A percentile compares a stretch with the other conserved stretches of the same genome.
phyloP scores from a whole-genome alignment of 1,140 invertebrate species.

The Diabrotica undecimpunctata region DNA sequence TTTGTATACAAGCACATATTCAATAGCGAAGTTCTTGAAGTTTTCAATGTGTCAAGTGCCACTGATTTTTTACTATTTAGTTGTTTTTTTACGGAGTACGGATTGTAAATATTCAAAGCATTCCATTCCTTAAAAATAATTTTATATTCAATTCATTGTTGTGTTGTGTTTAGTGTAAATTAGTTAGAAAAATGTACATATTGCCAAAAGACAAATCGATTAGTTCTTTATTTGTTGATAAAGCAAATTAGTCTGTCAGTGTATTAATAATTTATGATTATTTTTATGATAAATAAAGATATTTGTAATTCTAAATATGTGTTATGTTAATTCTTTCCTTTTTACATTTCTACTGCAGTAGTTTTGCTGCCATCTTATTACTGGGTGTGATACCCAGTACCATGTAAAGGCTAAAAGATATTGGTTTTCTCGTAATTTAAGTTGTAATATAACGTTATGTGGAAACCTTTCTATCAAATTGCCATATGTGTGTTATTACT shows the following conservation, averaged over 20 bases:
- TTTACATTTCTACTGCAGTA: too few relatives aligned
- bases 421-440: too few relatives aligned
- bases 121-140: conserved; percentile 40
- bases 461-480: too few relatives aligned
- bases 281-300: conserved; percentile 45
- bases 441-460: too few relatives aligned
- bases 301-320: conserved; percentile 36
- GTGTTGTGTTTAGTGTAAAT: conserved; percentile 44
- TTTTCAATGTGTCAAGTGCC: conserved; percentile 23
- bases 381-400: too few relatives aligned
- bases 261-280: conserved; percentile 45
- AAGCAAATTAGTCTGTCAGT: conserved; percentile 38
- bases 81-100: conserved; percentile 24
- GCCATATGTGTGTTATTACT: too few relatives aligned
- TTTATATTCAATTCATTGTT: conserved; percentile 41
- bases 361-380: too few relatives aligned
- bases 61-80: conserved; percentile 21
- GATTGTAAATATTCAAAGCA: conserved; percentile 33
- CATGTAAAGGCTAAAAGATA: too few relatives aligned
- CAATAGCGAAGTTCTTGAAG: too few relatives aligned
- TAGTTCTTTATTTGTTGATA: conserved; percentile 40
- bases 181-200: conserved; percentile 43
- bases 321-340: too few relatives aligned
- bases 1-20: too few relatives aligned
- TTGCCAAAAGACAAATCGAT: conserved; percentile 40